Evolutionary conservation across 2,797 vertebrate species (phyloP), one percentile per base, ranked within the genome.

Genomic region (Manis crassicaudata): DNA sequence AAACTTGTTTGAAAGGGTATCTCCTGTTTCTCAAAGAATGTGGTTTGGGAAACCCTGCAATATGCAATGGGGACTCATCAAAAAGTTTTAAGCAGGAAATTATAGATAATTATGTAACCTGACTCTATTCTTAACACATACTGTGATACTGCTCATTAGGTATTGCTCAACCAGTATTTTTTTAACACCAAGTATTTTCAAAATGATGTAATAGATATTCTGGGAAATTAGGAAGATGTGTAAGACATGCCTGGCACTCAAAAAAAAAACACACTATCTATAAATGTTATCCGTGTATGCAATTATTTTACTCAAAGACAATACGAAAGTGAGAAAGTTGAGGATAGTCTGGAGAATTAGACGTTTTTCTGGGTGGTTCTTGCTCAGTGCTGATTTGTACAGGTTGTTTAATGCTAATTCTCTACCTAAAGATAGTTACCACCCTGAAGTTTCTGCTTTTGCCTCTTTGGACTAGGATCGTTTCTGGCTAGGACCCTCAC

Each of bases 111-210:
- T 63, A 25, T 68, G 29, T 73, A 37, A 90, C 54, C 14, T n/a
- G 29, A 92, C 92, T 90, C 40, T 95, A 0, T 68, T 90, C 54
- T 94, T 29, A 91, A 54, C 56, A 89, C 40, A 65, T 27, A n/a
- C 12, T 92, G 77, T 81, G 29, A 60, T 77, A 67, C 20, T 88
- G 16, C 72, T 87, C 7, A n/a, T 70, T 80, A 84, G 58, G 60
- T 58, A 52, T 67, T 70, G 12, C 84, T 90, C 70, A 90, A n/a
- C 18, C 35, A 54, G 25, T 72, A 54, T 23, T 92, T 95, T 95
- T 94, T 90, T 40, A 94, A 90, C 27, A 72, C 40, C n/a, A 32
- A 23, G 11, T 67, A 70, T 94, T 87, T 96, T 86, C 63, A 92
- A 73, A 82, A 50, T 84, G 68, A 50, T 87, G 43, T 90, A 27